Conservation (phyloP, 2,888 invertebrate species). For the Drosophila eohydei region DNA sequence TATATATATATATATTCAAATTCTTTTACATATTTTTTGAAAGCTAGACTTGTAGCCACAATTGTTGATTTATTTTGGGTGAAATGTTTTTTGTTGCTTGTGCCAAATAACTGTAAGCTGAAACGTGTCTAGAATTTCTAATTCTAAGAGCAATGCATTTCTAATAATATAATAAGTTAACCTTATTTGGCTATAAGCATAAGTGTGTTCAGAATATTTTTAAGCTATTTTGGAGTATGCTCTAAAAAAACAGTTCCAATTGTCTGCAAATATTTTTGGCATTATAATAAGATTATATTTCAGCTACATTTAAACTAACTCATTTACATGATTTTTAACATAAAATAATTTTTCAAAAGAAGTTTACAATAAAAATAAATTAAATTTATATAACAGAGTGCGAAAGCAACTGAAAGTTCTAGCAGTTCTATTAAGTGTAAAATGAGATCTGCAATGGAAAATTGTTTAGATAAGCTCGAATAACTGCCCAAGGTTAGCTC, state of each 20-base stretch:
- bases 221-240: neutral
- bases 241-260: too few relatives aligned
- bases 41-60: neutral
- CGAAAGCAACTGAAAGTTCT: too few relatives aligned
- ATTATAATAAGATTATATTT: too few relatives aligned
- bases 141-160: neutral
- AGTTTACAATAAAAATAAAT: too few relatives aligned
- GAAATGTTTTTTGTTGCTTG: conserved; percentile 12
- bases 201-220: neutral
- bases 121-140: conserved; percentile 1
- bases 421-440: too few relatives aligned
- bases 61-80: conserved; percentile 4
- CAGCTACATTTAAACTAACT: too few relatives aligned
- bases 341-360: too few relatives aligned
- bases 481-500: neutral
- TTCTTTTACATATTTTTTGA: conserved; percentile 5
- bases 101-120: conserved; percentile 5
- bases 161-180: conserved; percentile 1
- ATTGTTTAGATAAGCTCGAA: neutral
- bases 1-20: neutral
- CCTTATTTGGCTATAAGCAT: neutral
- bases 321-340: too few relatives aligned
- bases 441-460: too few relatives aligned
- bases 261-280: too few relatives aligned
- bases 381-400: too few relatives aligned